Percentiles rank a stretch among this genome's conserved stretches.
phyloP scores from a whole-genome alignment of 2,888 invertebrate genomes.

The Synanthedon vespiformis region DNA sequence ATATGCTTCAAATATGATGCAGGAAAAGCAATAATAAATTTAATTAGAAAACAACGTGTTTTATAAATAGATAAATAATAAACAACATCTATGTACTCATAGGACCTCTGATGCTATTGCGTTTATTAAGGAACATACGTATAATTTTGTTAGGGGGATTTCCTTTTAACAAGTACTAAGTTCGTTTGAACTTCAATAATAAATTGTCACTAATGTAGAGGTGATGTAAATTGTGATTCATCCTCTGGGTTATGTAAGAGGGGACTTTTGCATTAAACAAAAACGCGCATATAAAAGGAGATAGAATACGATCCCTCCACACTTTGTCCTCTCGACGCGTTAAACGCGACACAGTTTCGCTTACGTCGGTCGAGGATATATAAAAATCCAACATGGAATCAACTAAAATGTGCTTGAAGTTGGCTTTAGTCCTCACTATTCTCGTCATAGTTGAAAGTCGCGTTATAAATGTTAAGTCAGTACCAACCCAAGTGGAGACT shows the following conservation, averaged over 20 bases:
- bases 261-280: background rate
- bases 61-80: no score
- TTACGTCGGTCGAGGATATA: background rate
- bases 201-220: background rate
- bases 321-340: background rate
- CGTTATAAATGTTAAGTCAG: constrained; percentile 2
- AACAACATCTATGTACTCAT: no score
- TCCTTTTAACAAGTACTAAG: background rate
- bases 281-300: background rate
- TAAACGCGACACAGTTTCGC: background rate
- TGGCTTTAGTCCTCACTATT: constrained; percentile 12
- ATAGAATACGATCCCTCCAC: background rate
- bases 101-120: no score
- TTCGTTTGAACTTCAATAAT: background rate
- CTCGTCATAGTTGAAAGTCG: constrained; percentile 12
- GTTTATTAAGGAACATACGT: no score
- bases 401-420: constrained; percentile 3
- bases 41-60: no score
- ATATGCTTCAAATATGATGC: no score
- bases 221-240: background rate
- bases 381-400: background rate
- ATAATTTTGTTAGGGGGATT: background rate
- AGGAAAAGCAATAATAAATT: no score
- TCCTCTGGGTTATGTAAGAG: background rate
- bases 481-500: background rate